These are phyloP conservation scores for Caenorhabditis macrosperma DNA, from an alignment of 2,888 invertebrate species.

Conservation along the genomic window DNA sequence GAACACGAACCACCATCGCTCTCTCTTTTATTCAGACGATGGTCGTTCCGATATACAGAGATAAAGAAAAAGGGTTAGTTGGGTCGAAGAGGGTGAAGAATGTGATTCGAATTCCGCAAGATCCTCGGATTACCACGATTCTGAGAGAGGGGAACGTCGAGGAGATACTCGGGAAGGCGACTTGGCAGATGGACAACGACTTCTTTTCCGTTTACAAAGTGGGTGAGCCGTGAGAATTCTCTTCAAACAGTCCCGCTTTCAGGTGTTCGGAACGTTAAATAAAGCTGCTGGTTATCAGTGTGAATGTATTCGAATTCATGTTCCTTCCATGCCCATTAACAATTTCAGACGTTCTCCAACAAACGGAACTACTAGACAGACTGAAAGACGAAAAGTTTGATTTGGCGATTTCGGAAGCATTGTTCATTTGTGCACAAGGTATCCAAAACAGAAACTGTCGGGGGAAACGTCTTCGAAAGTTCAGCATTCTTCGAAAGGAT, in stretches of 20 bases:
- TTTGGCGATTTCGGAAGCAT: conserved; percentile 35
- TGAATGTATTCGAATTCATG: conserved; percentile 16
- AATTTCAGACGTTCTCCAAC: conserved; percentile 29
- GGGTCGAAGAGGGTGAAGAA: conserved; percentile 50
- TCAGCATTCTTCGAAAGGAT: conserved; percentile 44
- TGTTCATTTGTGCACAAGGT: conserved; percentile 12
- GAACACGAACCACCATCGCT: too few relatives aligned
- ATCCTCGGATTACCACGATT: conserved; percentile 17
- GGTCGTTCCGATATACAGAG: conserved; percentile 30
- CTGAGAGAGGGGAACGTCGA: not conserved
- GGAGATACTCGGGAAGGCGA: conserved; percentile 12
- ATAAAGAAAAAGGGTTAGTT: conserved; percentile 25
- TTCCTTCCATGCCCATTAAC: not conserved
- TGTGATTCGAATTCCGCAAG: conserved; percentile 20
- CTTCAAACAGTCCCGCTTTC: too few relatives aligned
- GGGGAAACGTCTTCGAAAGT: too few relatives aligned
- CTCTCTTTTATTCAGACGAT: conserved; percentile 32
- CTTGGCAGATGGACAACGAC: conserved; percentile 24
- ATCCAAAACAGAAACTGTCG: too few relatives aligned
- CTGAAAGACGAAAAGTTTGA: conserved; percentile 48
- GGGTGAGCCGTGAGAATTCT: too few relatives aligned
- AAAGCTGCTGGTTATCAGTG: conserved; percentile 26
- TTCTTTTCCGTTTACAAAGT: conserved; percentile 1
- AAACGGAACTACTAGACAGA: conserved; percentile 19
- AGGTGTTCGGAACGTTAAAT: conserved; percentile 19